phyloP scores from a whole-genome alignment of 1,140 invertebrate genomes.

The Paraescarpia echinospica region DNA sequence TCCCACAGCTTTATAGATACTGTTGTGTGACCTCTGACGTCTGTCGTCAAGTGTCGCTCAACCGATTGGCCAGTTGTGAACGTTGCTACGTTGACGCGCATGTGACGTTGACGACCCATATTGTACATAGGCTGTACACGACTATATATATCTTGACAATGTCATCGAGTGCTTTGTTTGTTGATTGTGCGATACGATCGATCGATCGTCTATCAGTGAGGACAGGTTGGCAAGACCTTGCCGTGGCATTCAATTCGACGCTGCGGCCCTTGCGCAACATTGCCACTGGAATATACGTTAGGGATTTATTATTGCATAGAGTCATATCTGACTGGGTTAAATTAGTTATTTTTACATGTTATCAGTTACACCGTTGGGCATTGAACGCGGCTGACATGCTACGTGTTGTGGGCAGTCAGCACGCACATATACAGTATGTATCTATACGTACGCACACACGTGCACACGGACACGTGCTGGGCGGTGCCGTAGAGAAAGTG shows the following conservation, averaged over 20 bases:
- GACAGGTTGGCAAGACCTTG: neutral
- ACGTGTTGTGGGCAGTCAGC: neutral
- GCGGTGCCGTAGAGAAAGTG: neutral
- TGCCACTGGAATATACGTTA: neutral
- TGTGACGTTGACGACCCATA: neutral
- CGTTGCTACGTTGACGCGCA: neutral
- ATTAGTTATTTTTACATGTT: slow-evolving; percentile 2
- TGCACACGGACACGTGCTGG: neutral
- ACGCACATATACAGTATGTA: neutral
- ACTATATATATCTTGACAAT: neutral
- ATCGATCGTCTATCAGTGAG: neutral
- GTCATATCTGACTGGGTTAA: neutral
- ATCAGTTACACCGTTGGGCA: neutral
- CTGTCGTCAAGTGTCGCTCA: neutral
- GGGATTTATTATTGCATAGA: neutral
- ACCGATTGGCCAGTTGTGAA: neutral
- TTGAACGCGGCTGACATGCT: neutral
- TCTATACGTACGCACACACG: neutral
- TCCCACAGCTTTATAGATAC: neutral
- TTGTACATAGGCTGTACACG: neutral
- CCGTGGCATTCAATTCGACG: neutral
- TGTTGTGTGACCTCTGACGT: neutral
- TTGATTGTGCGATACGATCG: neutral
- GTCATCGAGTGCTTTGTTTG: neutral
- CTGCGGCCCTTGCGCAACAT: neutral